Percentiles rank a stretch among this genome's conserved stretches.
phyloP scores from a whole-genome alignment of 2,113 vertebrate species.

The Zonotrichia leucophrys region DNA sequence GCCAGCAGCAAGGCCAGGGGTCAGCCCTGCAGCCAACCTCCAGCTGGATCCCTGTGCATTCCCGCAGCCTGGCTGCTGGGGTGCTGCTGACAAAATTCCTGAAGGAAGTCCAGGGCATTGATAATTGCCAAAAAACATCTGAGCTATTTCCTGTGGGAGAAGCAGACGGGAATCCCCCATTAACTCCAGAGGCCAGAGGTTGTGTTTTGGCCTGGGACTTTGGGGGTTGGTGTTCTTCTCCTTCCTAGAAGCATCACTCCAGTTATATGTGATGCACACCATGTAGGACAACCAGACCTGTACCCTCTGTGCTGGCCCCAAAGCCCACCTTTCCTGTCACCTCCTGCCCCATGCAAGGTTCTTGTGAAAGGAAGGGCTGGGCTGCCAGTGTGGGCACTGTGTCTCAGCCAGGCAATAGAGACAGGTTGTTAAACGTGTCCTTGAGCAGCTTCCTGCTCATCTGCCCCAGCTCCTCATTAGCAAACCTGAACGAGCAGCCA shows the following conservation, averaged over 20 bases:
- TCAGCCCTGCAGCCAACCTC: not conserved
- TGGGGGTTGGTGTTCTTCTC: not conserved
- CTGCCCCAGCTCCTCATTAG: not conserved
- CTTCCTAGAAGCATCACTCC: not conserved
- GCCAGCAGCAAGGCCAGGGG: not conserved
- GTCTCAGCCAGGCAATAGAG: not conserved
- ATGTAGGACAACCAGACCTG: not conserved
- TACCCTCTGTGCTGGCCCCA: not conserved
- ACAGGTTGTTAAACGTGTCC: not conserved
- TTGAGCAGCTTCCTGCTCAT: slow-evolving; percentile 10
- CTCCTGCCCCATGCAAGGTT: not conserved
- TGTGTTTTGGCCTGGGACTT: not conserved
- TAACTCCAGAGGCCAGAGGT: not conserved
- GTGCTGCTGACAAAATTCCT: slow-evolving; percentile 1
- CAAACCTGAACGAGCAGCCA: not conserved
- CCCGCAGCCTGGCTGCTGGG: not conserved
- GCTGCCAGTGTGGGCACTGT: not conserved
- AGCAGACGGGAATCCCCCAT: slow-evolving; percentile 45
- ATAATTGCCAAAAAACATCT: slow-evolving; percentile 42
- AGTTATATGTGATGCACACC: not conserved
- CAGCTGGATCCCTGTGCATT: not conserved
- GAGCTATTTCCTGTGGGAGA: slow-evolving; percentile 66
- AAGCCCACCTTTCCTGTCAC: not conserved
- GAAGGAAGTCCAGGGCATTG: slow-evolving; percentile 39
- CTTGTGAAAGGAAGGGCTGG: not conserved